Percentiles rank a stretch among this genome's conserved stretches.
These are phyloP conservation scores for Apostichopus parvimensis DNA, from an alignment of 35 echinoderm and acorn worm species.

Conservation along the genomic window DNA sequence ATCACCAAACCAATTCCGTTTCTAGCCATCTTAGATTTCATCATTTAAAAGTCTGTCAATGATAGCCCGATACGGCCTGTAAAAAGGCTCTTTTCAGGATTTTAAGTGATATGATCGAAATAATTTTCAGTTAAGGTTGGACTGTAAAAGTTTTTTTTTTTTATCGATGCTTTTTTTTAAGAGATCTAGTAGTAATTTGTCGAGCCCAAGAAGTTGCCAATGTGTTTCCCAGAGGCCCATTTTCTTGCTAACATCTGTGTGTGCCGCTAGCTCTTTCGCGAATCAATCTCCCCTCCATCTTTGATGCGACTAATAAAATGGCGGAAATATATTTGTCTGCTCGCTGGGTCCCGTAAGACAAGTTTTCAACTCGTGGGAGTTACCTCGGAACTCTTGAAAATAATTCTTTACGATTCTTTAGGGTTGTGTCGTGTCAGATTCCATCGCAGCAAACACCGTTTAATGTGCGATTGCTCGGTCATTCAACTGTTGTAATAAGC, in stretches of 20 bases:
- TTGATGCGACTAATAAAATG: constrained; percentile 52
- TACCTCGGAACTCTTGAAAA: constrained; percentile 50
- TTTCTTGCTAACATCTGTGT: constrained; percentile 51
- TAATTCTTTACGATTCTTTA: constrained; percentile 58
- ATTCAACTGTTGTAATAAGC: constrained; percentile 50
- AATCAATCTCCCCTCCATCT: constrained; percentile 20
- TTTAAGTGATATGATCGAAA: constrained; percentile 55
- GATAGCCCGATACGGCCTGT: constrained; percentile 50
- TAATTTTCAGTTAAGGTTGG: constrained; percentile 51
- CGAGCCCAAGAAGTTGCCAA: constrained; percentile 19
- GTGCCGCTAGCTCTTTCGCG: neutral
- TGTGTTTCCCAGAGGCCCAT: constrained; percentile 42
- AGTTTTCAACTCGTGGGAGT: constrained; percentile 45
- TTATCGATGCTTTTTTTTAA: constrained; percentile 25
- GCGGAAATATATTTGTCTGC: constrained; percentile 60
- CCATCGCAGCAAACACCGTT: constrained; percentile 47
- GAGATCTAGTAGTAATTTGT: constrained; percentile 12
- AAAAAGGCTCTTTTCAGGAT: constrained; percentile 44
- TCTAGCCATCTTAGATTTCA: constrained; percentile 29
- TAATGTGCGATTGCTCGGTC: constrained; percentile 42
- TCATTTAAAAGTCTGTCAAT: constrained; percentile 58
- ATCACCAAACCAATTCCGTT: constrained; percentile 34
- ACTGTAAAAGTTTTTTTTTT: constrained; percentile 15
- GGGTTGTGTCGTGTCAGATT: constrained; percentile 52
- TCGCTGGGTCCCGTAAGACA: constrained; percentile 41